Conservation (phyloP, 2,888 invertebrate genomes). For the Lepidochitona cinerea region DNA sequence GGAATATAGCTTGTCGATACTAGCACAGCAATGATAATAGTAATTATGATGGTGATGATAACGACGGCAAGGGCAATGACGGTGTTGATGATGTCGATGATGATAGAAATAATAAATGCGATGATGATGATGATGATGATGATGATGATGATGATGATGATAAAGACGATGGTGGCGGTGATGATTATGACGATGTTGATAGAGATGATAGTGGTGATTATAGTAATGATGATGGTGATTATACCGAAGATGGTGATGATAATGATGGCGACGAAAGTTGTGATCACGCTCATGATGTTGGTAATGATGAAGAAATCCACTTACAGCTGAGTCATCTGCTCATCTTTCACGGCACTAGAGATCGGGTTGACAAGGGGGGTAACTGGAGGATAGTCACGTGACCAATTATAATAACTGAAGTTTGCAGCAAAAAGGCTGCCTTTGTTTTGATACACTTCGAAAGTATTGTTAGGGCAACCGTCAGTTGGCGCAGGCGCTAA, state of each 20-base stretch:
- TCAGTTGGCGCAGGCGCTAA: not conserved
- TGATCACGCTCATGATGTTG: not conserved
- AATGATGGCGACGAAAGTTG: not conserved
- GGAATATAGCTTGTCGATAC: not conserved
- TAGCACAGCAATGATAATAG: not conserved
- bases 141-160: not conserved
- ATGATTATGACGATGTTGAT: not conserved
- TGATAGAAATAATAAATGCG: not conserved
- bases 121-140: not conserved
- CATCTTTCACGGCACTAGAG: not conserved
- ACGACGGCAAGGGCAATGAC: not conserved
- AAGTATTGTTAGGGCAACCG: not conserved
- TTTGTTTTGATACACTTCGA: not conserved
- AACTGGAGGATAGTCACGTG: too few relatives aligned
- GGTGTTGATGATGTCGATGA: not conserved
- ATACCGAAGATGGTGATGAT: not conserved
- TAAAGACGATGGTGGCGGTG: not conserved
- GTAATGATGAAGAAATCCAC: not conserved
- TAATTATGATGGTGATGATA: not conserved
- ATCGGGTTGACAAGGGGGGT: too few relatives aligned
- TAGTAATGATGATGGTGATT: not conserved
- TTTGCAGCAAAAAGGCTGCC: not conserved
- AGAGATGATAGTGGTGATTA: not conserved
- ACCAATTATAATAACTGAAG: too few relatives aligned
- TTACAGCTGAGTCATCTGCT: not conserved